Evolutionary conservation across 2,797 vertebrate genomes (phyloP), one percentile per base, ranked within the genome.

Genomic region (Rhinatrema bivittatum): DNA sequence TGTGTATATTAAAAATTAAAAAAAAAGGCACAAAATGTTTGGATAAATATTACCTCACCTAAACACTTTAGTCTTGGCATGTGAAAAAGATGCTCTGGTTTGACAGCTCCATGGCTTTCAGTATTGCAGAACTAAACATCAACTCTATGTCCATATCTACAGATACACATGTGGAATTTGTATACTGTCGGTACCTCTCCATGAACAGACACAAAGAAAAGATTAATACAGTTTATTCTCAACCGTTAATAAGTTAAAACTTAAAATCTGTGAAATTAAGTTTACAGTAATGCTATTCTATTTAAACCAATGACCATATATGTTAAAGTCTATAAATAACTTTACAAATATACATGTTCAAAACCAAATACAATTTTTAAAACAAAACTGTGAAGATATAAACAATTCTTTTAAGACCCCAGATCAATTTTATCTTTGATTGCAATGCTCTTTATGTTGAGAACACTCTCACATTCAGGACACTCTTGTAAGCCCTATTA

Each of bases 331-430:
- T 91, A 94, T 96, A 95, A 95, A 95, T 93, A 97, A 79, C 89
- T 95, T 94, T 92, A 97, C 92, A 94, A 91, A 95, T 91, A 91
- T 91, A 94, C 93, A 94, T 23, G 79, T 87, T 90, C n/a, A n/a
- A 89, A 87, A 78, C 81, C 78, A 85, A 82, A 85, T 86, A 91
- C 88, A 90, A 69, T 79, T 71, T 90, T 88, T 85, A 76, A 80
- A 81, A 82, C 76, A 78, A 84, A 84, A 79, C 75, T 82, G 86
- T 70, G 62, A 76, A 61, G 76, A 82, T 85, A 69, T 41, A 59
- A 62, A 68, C 82, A 78, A 86, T 74, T 80, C 21, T 76, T 78
- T 74, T 72, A 70, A 83, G 36, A 42, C 75, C n/a, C 63, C 70
- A 53, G 65, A 83, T 89, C 87, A 89, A 84, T 86, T 85, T 50